These are phyloP conservation scores for Oophaga pumilio DNA, from an alignment of 2,113 vertebrate species.

Conservation along the genomic window DNA sequence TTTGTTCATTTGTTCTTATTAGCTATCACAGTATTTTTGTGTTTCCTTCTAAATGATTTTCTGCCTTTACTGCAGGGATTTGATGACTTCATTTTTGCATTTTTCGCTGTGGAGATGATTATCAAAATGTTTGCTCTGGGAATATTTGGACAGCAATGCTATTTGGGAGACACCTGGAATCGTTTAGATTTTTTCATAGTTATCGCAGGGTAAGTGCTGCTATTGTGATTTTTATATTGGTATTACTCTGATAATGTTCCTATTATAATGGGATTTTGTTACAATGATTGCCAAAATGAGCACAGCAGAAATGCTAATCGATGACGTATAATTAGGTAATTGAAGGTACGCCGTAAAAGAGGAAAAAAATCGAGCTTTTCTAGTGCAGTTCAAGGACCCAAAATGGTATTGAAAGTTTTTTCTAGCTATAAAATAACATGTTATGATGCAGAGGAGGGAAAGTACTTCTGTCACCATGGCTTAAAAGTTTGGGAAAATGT, in stretches of 20 bases:
- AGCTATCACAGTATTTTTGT: not conserved
- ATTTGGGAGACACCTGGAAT: slow-evolving; percentile 98
- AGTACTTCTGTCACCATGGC: too few species aligned
- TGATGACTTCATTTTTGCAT: slow-evolving; percentile 98
- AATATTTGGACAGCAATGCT: slow-evolving; percentile 97
- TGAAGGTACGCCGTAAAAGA: not conserved
- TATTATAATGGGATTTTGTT: not conserved
- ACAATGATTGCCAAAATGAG: not conserved
- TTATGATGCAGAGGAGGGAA: too few species aligned
- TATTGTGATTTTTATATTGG: not conserved
- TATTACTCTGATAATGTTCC: not conserved
- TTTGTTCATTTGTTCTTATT: not conserved
- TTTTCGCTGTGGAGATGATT: slow-evolving; percentile 98
- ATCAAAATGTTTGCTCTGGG: slow-evolving; percentile 98
- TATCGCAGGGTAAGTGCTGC: slow-evolving; percentile 86
- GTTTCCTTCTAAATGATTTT: not conserved
- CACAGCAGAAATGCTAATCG: not conserved
- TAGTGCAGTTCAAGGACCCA: not conserved
- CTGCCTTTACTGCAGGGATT: slow-evolving; percentile 81
- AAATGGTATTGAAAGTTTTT: not conserved
- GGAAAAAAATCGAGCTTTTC: too few species aligned
- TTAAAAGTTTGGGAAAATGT: too few species aligned
- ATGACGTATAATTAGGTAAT: not conserved
- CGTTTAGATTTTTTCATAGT: slow-evolving; percentile 98
- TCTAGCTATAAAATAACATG: too few species aligned